Percentiles rank a stretch among this genome's conserved stretches.
Conservation (phyloP, 2,113 vertebrate genomes). For the Tauraco erythrolophus region DNA sequence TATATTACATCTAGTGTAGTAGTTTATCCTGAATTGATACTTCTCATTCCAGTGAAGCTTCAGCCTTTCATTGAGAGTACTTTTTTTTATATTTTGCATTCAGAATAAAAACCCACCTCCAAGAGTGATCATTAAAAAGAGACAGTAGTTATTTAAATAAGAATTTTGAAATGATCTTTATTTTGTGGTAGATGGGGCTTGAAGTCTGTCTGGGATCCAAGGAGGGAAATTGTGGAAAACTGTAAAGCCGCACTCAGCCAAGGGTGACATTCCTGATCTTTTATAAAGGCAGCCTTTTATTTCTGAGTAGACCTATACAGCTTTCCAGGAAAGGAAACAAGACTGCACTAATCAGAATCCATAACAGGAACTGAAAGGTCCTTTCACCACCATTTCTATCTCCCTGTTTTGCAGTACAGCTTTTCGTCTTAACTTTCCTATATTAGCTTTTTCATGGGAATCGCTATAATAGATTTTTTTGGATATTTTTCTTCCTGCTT, state of each 20-base stretch:
- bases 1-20: not conserved
- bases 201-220: not conserved
- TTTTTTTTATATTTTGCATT: too few species aligned
- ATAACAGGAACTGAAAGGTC: not conserved
- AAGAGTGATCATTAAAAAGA: not conserved
- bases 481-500: not conserved
- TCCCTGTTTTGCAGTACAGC: not conserved
- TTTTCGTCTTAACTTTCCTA: not conserved
- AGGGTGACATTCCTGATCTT: not conserved
- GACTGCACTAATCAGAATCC: not conserved
- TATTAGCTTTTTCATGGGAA: not conserved
- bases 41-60: not conserved
- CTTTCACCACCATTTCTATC: not conserved
- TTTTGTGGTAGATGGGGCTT: not conserved
- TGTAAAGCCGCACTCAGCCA: not conserved
- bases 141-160: not conserved
- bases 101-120: not conserved
- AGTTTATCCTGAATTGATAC: not conserved
- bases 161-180: not conserved
- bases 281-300: not conserved
- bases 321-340: not conserved
- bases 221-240: not conserved
- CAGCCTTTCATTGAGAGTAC: not conserved
- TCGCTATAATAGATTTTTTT: not conserved
- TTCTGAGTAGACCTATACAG: not conserved